These are phyloP conservation scores for Pristionchus arcanus DNA, from an alignment of 2,888 invertebrate species.

Conservation along the genomic window DNA sequence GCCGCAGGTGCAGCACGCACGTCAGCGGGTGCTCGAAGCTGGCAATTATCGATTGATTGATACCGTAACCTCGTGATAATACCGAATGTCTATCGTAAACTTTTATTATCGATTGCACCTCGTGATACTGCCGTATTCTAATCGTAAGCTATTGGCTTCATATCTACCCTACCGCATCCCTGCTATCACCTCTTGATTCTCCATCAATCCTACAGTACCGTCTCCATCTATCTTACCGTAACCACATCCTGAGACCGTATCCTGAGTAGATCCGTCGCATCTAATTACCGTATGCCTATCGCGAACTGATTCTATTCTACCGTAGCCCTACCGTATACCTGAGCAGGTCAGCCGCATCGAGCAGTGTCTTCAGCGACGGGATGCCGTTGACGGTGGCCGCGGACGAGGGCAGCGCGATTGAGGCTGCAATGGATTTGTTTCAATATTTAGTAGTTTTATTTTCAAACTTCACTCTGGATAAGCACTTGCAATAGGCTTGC, in stretches of 20 bases:
- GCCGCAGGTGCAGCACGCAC: conserved; percentile 72
- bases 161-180: background rate
- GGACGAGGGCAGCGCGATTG: background rate
- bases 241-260: background rate
- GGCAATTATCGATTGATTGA: conserved; percentile 57
- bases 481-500: background rate
- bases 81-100: background rate
- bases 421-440: background rate
- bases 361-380: conserved; percentile 62
- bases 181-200: too few relatives aligned
- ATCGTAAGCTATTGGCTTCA: background rate
- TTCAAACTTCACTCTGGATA: background rate
- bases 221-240: background rate
- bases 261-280: background rate
- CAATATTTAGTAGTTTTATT: background rate
- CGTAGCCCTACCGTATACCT: conserved; percentile 57
- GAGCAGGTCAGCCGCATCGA: conserved; percentile 66
- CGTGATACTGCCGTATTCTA: too few relatives aligned
- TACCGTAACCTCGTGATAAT: background rate
- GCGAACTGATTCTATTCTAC: background rate
- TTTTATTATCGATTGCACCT: background rate
- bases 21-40: conserved; percentile 74
- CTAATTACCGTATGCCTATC: background rate
- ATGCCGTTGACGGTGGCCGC: conserved; percentile 13
- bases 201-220: background rate